Percentiles rank a stretch among this genome's conserved stretches.
These are phyloP conservation scores for Coenonympha glycerion DNA, from an alignment of 2,888 invertebrate species.

Conservation along the genomic window DNA sequence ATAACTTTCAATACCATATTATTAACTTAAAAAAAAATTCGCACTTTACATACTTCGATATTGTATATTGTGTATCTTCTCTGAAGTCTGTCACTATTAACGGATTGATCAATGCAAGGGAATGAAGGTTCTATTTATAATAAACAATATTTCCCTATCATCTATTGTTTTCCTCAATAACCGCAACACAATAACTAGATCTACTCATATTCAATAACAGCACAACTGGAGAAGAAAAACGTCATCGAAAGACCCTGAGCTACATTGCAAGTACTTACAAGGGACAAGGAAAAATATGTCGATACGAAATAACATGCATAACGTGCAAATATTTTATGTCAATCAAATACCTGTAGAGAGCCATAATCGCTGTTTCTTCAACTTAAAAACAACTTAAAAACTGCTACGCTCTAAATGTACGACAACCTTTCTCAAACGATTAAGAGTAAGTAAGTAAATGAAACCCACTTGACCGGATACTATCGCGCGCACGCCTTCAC, in stretches of 20 bases:
- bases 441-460: constrained; percentile 38
- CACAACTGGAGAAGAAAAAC: neutral
- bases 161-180: constrained; percentile 24
- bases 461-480: constrained; percentile 38
- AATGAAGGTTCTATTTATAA: constrained; percentile 14
- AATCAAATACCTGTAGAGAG: constrained; percentile 59
- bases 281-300: constrained; percentile 10
- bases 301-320: constrained; percentile 12
- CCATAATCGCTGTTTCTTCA: constrained; percentile 53
- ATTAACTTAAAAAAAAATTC: no score
- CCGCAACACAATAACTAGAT: constrained; percentile 3
- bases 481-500: constrained; percentile 63
- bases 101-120: neutral
- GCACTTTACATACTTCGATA: no score
- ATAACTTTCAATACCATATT: no score
- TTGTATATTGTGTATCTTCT: no score
- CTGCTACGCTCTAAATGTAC: constrained; percentile 20
- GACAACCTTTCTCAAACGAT: constrained; percentile 41
- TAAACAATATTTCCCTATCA: constrained; percentile 1
- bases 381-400: constrained; percentile 32
- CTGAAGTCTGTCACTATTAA: no score
- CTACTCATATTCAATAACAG: constrained; percentile 7
- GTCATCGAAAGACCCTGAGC: constrained; percentile 22
- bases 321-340: constrained; percentile 17
- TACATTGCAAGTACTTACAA: constrained; percentile 19